phyloP scores from a whole-genome alignment of 2,113 vertebrate species.

The Struthidea cinerea region DNA sequence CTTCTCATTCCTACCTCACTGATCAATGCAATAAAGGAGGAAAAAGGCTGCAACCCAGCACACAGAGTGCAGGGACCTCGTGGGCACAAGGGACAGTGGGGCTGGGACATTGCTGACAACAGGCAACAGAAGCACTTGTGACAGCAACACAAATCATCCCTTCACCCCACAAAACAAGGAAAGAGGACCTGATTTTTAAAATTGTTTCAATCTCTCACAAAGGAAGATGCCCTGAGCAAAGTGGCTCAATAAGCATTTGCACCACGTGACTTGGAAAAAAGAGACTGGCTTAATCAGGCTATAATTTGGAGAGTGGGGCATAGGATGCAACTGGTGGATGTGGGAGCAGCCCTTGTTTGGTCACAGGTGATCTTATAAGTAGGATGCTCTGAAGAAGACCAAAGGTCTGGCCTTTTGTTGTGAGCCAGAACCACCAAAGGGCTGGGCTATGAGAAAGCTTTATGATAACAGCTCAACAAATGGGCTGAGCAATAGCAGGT shows the following conservation, averaged over 20 bases:
- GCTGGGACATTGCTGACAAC: not conserved
- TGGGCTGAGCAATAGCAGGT: slow-evolving; percentile 35
- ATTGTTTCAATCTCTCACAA: not conserved
- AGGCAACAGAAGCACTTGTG: fast-evolving
- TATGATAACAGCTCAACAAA: slow-evolving; percentile 15
- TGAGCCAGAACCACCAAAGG: not conserved
- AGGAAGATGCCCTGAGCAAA: not conserved
- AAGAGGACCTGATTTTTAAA: not conserved
- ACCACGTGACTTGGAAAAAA: not conserved
- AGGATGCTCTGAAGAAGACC: not conserved
- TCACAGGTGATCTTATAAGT: not conserved
- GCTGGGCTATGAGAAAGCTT: slow-evolving; percentile 8
- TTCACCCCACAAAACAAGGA: not conserved
- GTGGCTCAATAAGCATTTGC: not conserved
- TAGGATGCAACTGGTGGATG: not conserved
- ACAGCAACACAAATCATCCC: not conserved
- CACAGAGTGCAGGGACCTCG: not conserved
- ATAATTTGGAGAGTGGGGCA: not conserved
- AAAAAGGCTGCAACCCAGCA: not conserved
- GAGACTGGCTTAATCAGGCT: not conserved
- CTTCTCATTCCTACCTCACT: not conserved
- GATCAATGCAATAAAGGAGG: not conserved
- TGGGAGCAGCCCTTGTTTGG: not conserved
- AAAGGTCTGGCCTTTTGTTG: not conserved
- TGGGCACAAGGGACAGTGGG: not conserved